These are phyloP conservation scores for Lepidurus apus DNA, from an alignment of 1,140 invertebrate species.

Conservation along the genomic window DNA sequence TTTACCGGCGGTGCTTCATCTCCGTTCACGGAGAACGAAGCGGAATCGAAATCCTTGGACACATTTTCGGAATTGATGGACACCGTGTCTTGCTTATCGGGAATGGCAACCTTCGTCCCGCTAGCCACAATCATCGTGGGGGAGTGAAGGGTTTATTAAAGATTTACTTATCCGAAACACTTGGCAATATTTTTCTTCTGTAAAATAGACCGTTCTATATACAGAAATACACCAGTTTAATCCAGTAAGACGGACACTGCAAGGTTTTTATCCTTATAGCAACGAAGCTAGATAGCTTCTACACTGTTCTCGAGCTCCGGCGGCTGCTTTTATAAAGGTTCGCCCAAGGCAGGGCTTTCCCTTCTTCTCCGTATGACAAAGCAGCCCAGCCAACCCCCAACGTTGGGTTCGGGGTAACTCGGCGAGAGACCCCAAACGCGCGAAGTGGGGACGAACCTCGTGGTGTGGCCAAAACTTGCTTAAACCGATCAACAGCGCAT, in stretches of 20 bases:
- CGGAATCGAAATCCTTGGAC: not conserved
- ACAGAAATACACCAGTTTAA: not conserved
- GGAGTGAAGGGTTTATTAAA: not conserved
- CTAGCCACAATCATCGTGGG: not conserved
- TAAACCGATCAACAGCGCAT: too few relatives aligned
- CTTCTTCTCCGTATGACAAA: not conserved
- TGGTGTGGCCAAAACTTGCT: too few relatives aligned
- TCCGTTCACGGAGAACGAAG: not conserved
- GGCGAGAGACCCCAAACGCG: too few relatives aligned
- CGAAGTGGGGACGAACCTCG: too few relatives aligned
- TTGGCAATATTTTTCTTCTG: not conserved
- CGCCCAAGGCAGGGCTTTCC: not conserved
- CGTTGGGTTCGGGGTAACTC: too few relatives aligned
- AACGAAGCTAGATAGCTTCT: not conserved
- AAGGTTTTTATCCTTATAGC: not conserved
- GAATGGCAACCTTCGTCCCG: not conserved
- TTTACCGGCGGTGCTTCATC: not conserved
- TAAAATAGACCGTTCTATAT: not conserved
- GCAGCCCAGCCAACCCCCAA: too few relatives aligned
- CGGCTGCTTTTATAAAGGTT: not conserved
- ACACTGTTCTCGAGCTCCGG: not conserved
- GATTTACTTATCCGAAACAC: not conserved
- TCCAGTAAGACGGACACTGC: not conserved
- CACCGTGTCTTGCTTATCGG: not conserved
- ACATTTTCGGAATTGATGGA: slow-evolving; percentile 1